Conservation (phyloP, 2,888 invertebrate genomes). For the Meiosimyza decipiens region DNA sequence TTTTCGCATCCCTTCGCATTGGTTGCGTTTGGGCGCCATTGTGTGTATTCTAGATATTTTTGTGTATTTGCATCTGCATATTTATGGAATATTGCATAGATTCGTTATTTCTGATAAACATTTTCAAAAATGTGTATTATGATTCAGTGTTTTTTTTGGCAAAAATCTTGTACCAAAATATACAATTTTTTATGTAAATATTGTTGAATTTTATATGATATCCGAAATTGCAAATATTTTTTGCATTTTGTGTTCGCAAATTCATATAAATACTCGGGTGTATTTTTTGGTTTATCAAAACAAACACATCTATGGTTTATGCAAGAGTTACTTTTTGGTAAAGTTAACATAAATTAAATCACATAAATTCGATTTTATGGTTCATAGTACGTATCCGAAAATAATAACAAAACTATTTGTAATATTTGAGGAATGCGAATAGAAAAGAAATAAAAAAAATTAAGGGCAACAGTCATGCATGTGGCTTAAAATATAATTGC, state of each 20-base stretch:
- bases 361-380: too few species aligned
- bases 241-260: neutral
- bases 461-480: too few species aligned
- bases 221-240: neutral
- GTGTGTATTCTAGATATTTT: too few species aligned
- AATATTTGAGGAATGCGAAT: too few species aligned
- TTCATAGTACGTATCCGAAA: too few species aligned
- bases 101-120: conserved; percentile 25
- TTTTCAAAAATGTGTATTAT: conserved; percentile 15
- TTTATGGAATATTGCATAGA: conserved; percentile 27
- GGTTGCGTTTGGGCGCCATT: neutral
- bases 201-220: conserved; percentile 1
- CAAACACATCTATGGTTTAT: neutral
- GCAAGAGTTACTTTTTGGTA: too few species aligned
- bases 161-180: neutral
- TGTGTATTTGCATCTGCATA: conserved; percentile 20
- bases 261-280: neutral
- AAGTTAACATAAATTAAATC: too few species aligned
- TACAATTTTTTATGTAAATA: conserved; percentile 9
- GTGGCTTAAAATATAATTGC: too few species aligned
- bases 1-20: neutral
- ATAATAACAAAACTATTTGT: too few species aligned
- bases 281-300: conserved; percentile 12
- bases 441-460: too few species aligned
- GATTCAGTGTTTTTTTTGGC: neutral